These are phyloP conservation scores for Temnothorax ravouxi DNA, from an alignment of 2,888 invertebrate species.

Conservation along the genomic window DNA sequence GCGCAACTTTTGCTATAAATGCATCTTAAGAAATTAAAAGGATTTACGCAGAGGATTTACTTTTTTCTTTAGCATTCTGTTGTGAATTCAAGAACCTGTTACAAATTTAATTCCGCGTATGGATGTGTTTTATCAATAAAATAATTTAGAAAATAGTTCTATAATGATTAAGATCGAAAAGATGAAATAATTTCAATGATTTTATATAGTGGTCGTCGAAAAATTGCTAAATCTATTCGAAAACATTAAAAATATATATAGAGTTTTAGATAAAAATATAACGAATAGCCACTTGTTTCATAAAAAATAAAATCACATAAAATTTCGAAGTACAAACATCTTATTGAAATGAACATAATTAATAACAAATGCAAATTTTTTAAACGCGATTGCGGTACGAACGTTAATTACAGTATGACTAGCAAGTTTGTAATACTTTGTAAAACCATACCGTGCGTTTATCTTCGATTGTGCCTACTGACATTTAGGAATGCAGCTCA, in stretches of 20 bases:
- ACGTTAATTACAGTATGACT: constrained; percentile 19
- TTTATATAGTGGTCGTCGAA: background rate
- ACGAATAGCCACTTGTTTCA: background rate
- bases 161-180: background rate
- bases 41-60: background rate
- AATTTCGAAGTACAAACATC: background rate
- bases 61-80: background rate
- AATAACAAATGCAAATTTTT: constrained; percentile 10
- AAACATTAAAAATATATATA: background rate
- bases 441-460: background rate
- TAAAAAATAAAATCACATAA: background rate
- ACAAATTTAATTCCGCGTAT: background rate
- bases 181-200: background rate
- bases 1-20: background rate
- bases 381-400: background rate
- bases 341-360: background rate
- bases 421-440: background rate
- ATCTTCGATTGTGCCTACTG: constrained; percentile 33
- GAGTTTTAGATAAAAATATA: background rate
- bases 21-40: background rate
- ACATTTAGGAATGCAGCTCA: constrained; percentile 51
- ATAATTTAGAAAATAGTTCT: constrained; percentile 17
- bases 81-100: background rate
- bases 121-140: background rate
- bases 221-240: background rate